A percentile compares a stretch with the other conserved stretches of the same genome.
These are phyloP conservation scores for Silurus lanzhouensis DNA, from an alignment of 2,797 vertebrate genomes.

Conservation along the genomic window DNA sequence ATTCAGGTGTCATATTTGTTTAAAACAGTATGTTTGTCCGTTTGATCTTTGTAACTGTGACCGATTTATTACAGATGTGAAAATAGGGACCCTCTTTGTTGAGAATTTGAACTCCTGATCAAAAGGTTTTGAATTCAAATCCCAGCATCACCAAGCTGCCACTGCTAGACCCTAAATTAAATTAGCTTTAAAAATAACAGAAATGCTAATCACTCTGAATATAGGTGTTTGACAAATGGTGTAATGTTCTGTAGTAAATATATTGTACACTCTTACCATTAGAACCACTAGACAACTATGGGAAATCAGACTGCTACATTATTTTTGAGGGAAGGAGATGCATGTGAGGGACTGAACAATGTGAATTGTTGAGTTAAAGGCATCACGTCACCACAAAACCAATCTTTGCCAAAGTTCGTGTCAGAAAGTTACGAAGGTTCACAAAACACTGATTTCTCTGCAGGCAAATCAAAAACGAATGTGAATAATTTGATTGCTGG, in stretches of 20 bases:
- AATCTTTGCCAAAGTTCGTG: not conserved
- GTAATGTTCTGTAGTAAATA: no score
- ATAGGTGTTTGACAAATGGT: no score
- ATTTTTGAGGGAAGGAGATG: not conserved
- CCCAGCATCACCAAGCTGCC: no score
- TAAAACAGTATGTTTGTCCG: not conserved
- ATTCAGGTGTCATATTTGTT: not conserved
- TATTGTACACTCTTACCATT: not conserved
- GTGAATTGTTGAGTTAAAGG: not conserved
- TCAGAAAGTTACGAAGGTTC: not conserved
- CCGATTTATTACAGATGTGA: not conserved
- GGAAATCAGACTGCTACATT: not conserved
- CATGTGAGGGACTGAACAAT: not conserved
- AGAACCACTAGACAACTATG: not conserved
- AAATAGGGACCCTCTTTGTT: not conserved
- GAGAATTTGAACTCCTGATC: no score
- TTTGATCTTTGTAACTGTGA: not conserved
- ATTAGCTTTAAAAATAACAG: no score
- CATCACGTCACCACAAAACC: not conserved
- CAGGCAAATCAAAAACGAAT: not conserved
- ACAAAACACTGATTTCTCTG: not conserved
- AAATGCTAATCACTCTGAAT: no score
- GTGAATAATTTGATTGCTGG: not conserved
- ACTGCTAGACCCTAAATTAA: no score
- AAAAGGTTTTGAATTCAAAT: no score